These are phyloP conservation scores for Argynnis bischoffii DNA, from an alignment of 2,888 invertebrate genomes.

Conservation along the genomic window DNA sequence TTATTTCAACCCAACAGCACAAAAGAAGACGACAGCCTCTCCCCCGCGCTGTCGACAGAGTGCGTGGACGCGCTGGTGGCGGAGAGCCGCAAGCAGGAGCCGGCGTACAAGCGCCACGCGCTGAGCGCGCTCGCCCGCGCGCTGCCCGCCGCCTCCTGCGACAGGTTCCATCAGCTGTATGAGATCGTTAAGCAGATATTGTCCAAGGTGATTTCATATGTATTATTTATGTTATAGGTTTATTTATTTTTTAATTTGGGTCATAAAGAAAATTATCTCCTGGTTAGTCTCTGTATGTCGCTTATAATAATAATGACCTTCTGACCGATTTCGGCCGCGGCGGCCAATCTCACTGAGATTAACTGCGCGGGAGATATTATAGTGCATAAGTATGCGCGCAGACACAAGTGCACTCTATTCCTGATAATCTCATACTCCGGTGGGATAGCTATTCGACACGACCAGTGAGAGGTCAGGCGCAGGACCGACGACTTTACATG, in stretches of 20 bases:
- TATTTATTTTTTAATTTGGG: too few relatives aligned
- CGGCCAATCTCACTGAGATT: too few relatives aligned
- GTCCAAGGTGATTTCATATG: constrained; percentile 8
- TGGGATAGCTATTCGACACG: too few relatives aligned
- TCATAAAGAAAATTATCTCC: too few relatives aligned
- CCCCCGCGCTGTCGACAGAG: constrained; percentile 55
- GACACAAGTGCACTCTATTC: not conserved
- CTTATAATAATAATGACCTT: too few relatives aligned
- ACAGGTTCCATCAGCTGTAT: constrained; percentile 91
- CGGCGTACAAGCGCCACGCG: constrained; percentile 88
- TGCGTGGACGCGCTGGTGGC: constrained; percentile 88
- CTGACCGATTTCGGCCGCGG: too few relatives aligned
- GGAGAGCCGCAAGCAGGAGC: constrained; percentile 91
- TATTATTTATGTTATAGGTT: too few relatives aligned
- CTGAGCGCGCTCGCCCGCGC: constrained; percentile 88
- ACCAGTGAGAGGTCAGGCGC: too few relatives aligned
- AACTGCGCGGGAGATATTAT: not conserved
- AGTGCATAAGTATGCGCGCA: not conserved
- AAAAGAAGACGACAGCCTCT: constrained; percentile 64
- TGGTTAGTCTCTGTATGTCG: too few relatives aligned
- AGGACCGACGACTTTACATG: too few relatives aligned
- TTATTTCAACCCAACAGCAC: constrained; percentile 49
- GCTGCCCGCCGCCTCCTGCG: constrained; percentile 86
- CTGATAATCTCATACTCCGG: too few relatives aligned
- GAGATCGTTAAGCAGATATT: constrained; percentile 22